Base-by-base conservation (phyloP, 2,888 invertebrate genomes). In the Dicranocentrus wangi region DNA sequence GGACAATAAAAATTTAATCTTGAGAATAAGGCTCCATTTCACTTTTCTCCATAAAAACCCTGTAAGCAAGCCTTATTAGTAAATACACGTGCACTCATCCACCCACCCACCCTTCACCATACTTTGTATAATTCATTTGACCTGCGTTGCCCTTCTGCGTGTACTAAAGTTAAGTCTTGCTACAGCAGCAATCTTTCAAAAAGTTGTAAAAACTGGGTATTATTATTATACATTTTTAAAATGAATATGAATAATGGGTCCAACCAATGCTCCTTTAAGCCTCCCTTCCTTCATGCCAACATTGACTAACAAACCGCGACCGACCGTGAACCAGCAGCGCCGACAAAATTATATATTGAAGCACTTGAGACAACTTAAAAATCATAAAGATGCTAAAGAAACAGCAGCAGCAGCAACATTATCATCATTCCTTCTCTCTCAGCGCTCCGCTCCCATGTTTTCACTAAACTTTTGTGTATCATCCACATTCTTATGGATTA, bases 1-100 rank as follows among this genome's bases (percentile, higher is more conserved):
- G 58, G 55, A 70, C 70, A 58, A 70, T 70, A 70, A 70, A 70
- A 70, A 58, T 70, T 70, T 70, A 70, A 70, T 70, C 70, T n/a
- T n/a, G 58, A 42, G 58, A 70, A 70, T 70, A 70, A 70, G 47
- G 47, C 47, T 47, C n/a, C 47, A 47, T 47, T 47, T 47, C 47
- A 47, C 47, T 47, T 15, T 13, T 39, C 39, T 15, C 7, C 47
- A n/a, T 47, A 47, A 47, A 47, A n/a, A n/a, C n/a, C 15, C 10
- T n/a, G 47, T 47, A 32, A 32, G 32, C 32, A 32, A 32, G 10
- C 5, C 32, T 32, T 32, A 32, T 32, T 32, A 32, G 32, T 32
- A 3, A 32, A 3, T 32, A 32, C 32, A 32, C 32, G 32, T 32
- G 32, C 32, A 32, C 32, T 7, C 32, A 32, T 10, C n/a, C n/a